These are phyloP conservation scores for Engraulis encrasicolus DNA, from an alignment of 2,113 vertebrate genomes.

Conservation along the genomic window DNA sequence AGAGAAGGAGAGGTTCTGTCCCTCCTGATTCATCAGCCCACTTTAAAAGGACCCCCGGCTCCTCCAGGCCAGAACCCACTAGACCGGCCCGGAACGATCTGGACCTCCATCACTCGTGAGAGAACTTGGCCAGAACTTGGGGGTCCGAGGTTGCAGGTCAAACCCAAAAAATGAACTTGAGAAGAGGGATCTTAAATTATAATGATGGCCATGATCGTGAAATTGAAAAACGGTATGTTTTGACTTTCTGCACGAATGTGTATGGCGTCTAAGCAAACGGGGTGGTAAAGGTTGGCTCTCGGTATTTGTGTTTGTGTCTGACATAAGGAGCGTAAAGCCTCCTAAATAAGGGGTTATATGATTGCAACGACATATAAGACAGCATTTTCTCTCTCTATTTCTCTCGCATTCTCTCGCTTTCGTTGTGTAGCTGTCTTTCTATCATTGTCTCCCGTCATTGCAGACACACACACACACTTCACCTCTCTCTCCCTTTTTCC, in stretches of 20 bases:
- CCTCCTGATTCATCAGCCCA: neutral
- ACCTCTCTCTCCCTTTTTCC: too few species aligned
- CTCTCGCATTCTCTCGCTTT: too few species aligned
- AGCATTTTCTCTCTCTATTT: neutral
- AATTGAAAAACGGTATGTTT: neutral
- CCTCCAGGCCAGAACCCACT: neutral
- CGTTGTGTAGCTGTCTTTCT: neutral
- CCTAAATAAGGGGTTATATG: conserved; percentile 30
- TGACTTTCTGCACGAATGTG: conserved; percentile 17
- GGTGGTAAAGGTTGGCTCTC: conserved; percentile 1
- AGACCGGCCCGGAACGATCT: neutral
- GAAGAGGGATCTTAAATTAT: conserved; percentile 4
- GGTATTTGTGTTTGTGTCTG: conserved; percentile 32
- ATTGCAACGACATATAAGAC: neutral
- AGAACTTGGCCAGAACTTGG: neutral
- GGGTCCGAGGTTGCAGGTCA: neutral
- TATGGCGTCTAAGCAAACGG: conserved; percentile 31
- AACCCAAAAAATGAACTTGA: neutral
- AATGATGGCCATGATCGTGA: neutral
- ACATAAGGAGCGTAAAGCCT: conserved; percentile 32
- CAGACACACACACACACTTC: too few species aligned
- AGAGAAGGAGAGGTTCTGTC: neutral
- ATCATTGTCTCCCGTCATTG: neutral
- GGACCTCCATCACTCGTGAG: neutral
- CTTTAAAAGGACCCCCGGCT: neutral